phyloP scores from a whole-genome alignment of 2,113 vertebrate species.

The Callaeas wilsoni region DNA sequence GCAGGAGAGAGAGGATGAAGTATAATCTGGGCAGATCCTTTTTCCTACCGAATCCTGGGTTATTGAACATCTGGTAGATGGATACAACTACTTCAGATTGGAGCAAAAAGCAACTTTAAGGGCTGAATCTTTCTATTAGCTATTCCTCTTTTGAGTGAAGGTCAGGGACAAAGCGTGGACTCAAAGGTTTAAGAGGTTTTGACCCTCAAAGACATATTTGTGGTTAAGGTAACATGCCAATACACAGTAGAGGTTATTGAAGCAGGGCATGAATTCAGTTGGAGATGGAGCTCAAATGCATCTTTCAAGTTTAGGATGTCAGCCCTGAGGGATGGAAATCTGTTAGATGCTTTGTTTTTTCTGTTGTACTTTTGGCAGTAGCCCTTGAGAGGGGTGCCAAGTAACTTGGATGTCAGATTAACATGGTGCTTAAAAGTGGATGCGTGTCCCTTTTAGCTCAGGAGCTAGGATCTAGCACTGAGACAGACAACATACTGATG shows the following conservation, averaged over 20 bases:
- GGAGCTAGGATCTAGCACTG: not conserved
- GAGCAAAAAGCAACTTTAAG: not conserved
- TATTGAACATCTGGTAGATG: not conserved
- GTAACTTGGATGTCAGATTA: not conserved
- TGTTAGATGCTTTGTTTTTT: not conserved
- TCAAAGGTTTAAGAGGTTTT: not conserved
- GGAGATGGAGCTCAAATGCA: not conserved
- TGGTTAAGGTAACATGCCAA: not conserved
- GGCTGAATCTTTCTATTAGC: not conserved
- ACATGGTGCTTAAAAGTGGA: not conserved
- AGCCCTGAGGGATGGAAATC: not conserved
- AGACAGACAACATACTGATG: not conserved
- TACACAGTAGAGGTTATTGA: not conserved
- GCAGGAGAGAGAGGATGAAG: not conserved
- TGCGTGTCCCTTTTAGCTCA: not conserved
- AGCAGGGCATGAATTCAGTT: not conserved
- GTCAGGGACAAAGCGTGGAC: not conserved
- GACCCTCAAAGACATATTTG: not conserved
- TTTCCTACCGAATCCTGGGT: not conserved
- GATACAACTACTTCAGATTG: not conserved
- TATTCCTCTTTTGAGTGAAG: not conserved
- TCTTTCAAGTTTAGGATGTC: not conserved
- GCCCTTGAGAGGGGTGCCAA: not conserved
- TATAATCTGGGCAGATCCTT: not conserved
- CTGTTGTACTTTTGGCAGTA: not conserved